Evolutionary conservation across 2,113 vertebrate species (phyloP), one percentile per base, ranked within the genome.

Genomic region (Polyodon spathula): DNA sequence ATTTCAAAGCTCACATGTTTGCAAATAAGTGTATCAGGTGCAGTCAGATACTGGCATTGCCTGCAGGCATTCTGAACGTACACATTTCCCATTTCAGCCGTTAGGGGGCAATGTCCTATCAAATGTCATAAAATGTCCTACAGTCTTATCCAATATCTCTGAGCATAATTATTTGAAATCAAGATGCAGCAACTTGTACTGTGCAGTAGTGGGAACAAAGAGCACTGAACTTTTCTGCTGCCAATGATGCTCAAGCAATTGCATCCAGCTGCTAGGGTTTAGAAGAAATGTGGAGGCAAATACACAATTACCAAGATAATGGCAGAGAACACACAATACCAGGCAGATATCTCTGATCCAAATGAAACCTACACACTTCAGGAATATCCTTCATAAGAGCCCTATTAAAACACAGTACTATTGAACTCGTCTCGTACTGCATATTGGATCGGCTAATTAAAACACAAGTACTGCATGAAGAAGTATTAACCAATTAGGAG

Each of bases 81-180:
- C n/a, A n/a, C n/a, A n/a, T n/a, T n/a, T n/a, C n/a, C n/a, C n/a
- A 41, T 8, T 46, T 63, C 46, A 46, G 58, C 40, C 68, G 63
- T 61, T 63, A 63, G 64, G 61, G 64, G 64, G 68, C 54, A 58
- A 51, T 63, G 54, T 70, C 53, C 42, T 60, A 51, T 60, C 64
- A 16, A 40, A 8, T n/a, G 40, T 59, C 15, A 42, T 40, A 7
- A 5, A n/a, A n/a, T 12, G 11, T 5, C 5, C 1, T 5, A n/a
- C 6, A 50, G n/a, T 50, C 1, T 50, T n/a, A 14, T 50, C n/a
- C 5, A 14, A 8, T 50, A 12, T 10, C 46, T 50, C 7, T n/a
- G n/a, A n/a, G n/a, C 4, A 8, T 12, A 8, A 12, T 4, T n/a
- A 9, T 12, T 4, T 5, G 46, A 50, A n/a, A 50, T 50, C 11